Evolutionary conservation across 2,797 vertebrate species (phyloP), one percentile per base, ranked within the genome.

Genomic region (Pyrocephalus nanus): DNA sequence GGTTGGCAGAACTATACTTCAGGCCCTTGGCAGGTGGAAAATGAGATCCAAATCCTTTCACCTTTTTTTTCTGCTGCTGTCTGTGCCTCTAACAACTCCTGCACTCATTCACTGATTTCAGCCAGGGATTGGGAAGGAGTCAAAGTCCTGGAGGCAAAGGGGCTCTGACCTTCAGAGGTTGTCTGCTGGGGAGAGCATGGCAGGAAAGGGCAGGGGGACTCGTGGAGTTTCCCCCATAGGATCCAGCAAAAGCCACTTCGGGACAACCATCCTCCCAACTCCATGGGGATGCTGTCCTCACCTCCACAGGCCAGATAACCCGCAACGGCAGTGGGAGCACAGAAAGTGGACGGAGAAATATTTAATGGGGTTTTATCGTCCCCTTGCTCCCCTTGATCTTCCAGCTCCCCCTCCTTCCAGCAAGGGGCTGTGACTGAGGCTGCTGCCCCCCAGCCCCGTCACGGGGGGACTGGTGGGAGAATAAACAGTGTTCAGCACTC

Each of bases 81-180:
- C 27, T 48, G 16, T 48, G 16, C n/a, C 62, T 48, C 53, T 21
- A 15, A n/a, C 40, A 62, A 19, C 29, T 58, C 26, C 60, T 58
- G 69, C 40, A 50, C 3, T 21, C 1, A 0, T 20, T 36, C 53
- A 8, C 1, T 32, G 54, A 5, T 43, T 62, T 54, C 1, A 3
- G n/a, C 9, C 26, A 23, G 40, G 32, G 22, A 30, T 19, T 54
- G 26, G 40, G 38, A 43, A 53, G 34, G 77, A 70, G 8, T 27
- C 6, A 3, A 14, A 17, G 27, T 42, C 62, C 30, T 4, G 3
- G 29, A 27, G 10, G 11, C 12, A 50, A 32, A 58, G 43, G 20
- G 48, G 4, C 29, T 67, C 13, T 25, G 58, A 25, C 32, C 55
- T 58, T 1, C 0, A 19, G 54, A 51, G 16, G 51, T 4, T 5